These are phyloP conservation scores for Rotaria sp. DNA, from an alignment of 2,888 invertebrate species.

Conservation along the genomic window DNA sequence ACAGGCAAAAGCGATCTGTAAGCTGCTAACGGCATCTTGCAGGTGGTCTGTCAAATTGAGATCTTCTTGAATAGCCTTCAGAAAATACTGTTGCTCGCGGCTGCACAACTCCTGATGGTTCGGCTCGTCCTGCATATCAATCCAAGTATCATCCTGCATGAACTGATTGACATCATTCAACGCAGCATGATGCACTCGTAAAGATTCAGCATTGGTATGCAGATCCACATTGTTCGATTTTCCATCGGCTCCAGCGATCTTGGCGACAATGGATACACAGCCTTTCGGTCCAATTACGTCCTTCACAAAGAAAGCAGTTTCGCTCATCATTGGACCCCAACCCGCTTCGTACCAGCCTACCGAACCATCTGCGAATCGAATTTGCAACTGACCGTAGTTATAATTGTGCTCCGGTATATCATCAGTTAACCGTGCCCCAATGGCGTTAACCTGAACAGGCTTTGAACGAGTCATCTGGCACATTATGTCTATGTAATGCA, in stretches of 20 bases:
- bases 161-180: not conserved
- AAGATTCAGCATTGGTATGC: not conserved
- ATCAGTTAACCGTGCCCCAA: slow-evolving; percentile 2
- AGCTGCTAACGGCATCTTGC: not conserved
- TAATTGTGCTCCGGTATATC: not conserved
- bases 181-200: not conserved
- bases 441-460: slow-evolving; percentile 1
- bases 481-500: slow-evolving; percentile 6
- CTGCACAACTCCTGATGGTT: not conserved
- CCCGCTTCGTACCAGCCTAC: not conserved
- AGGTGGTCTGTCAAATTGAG: not conserved
- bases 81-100: not conserved
- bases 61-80: not conserved
- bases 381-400: slow-evolving; percentile 5
- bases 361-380: not conserved
- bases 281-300: slow-evolving; percentile 10
- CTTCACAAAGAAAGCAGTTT: slow-evolving; percentile 14
- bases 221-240: not conserved
- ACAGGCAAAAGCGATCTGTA: not conserved
- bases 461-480: not conserved
- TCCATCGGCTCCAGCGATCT: not conserved
- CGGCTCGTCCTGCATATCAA: not conserved
- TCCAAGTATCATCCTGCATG: not conserved
- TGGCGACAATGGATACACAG: not conserved
- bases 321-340: slow-evolving; percentile 8